These are phyloP conservation scores for Syritta pipiens DNA, from an alignment of 2,888 invertebrate genomes.

Conservation along the genomic window DNA sequence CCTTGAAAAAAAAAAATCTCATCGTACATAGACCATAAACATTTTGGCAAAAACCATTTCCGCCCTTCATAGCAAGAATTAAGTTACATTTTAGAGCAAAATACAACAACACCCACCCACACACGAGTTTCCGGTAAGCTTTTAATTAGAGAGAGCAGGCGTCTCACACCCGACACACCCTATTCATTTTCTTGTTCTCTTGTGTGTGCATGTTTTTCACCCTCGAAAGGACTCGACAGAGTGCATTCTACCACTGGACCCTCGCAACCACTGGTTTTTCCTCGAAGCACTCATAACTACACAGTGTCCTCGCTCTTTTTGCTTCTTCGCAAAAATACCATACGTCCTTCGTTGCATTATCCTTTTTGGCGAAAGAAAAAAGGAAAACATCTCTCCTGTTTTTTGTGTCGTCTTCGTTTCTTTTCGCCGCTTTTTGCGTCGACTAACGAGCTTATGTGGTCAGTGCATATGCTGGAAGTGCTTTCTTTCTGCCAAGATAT, in stretches of 20 bases:
- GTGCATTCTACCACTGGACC: no score
- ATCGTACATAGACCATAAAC: no score
- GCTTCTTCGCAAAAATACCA: slow-evolving; percentile 25
- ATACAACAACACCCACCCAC: neutral
- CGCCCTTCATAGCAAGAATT: no score
- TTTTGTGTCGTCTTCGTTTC: neutral
- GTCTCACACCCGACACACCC: neutral
- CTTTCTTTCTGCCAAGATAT: slow-evolving; percentile 2
- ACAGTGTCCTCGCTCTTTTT: slow-evolving; percentile 2
- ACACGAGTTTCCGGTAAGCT: neutral
- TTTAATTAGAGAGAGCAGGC: neutral
- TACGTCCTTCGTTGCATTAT: slow-evolving; percentile 38
- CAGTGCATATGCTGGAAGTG: slow-evolving; percentile 20
- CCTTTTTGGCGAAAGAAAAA: no score
- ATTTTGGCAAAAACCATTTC: no score
- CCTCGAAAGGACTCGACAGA: no score
- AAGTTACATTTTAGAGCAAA: no score
- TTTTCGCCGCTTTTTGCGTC: neutral
- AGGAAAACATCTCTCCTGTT: slow-evolving; percentile 45
- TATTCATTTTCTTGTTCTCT: neutral
- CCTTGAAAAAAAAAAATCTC: no score
- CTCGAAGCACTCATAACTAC: slow-evolving; percentile 1
- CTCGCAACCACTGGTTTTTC: no score
- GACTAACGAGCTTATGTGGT: slow-evolving; percentile 13
- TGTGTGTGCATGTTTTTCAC: no score